phyloP scores from a whole-genome alignment of 1,140 invertebrate species.

The Odontomachus brunneus region DNA sequence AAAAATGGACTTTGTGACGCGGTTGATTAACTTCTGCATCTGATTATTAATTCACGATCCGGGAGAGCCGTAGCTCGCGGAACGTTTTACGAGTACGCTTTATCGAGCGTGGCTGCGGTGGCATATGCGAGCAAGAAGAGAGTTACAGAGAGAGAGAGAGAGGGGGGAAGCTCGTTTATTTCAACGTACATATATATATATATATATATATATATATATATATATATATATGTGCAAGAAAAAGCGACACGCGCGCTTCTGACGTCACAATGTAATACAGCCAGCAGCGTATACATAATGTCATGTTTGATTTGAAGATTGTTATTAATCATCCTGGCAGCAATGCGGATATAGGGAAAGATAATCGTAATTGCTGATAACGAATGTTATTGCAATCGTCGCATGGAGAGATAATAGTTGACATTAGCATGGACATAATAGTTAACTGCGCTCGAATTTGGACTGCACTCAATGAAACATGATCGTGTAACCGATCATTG shows the following conservation, averaged over 20 bases:
- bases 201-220: too few relatives aligned
- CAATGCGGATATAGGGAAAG: constrained; percentile 13
- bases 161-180: constrained; percentile 38
- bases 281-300: not conserved
- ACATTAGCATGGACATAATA: constrained; percentile 26
- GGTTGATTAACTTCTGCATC: constrained; percentile 51
- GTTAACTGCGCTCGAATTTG: not conserved
- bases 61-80: constrained; percentile 10
- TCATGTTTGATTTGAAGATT: constrained; percentile 38
- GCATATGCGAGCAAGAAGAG: too few relatives aligned
- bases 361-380: constrained; percentile 47
- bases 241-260: constrained; percentile 20
- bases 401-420: constrained; percentile 37
- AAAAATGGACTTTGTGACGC: constrained; percentile 25
- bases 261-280: not conserved
- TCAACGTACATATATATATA: not conserved
- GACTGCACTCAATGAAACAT: not conserved
- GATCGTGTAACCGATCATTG: not conserved
- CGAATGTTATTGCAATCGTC: constrained; percentile 15
- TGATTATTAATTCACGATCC: constrained; percentile 57
- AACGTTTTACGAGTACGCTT: constrained; percentile 41
- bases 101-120: constrained; percentile 12
- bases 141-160: too few relatives aligned
- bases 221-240: constrained; percentile 12
- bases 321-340: constrained; percentile 27